Conservation (phyloP, 2,888 invertebrate genomes). For the Bruchidius siliquastri region DNA sequence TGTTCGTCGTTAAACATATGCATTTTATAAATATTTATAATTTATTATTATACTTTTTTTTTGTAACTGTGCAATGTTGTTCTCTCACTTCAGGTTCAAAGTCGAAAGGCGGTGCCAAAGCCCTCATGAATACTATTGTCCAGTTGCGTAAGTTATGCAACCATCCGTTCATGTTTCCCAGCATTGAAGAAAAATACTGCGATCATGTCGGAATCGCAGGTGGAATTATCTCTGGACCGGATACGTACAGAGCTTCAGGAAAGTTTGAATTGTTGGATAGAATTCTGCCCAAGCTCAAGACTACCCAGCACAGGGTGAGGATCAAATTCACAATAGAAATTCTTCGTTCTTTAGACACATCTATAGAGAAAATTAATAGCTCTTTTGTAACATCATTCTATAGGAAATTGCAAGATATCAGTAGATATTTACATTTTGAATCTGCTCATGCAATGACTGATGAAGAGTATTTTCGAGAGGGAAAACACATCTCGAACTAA, state of each 20-base stretch:
- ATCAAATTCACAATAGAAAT: not conserved
- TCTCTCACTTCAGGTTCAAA: conserved; percentile 7
- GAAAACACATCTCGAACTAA: too few species aligned
- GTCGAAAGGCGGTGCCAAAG: conserved; percentile 91
- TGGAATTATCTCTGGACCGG: conserved; percentile 78
- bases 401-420: too few species aligned
- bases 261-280: conserved; percentile 97
- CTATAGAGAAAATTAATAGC: too few species aligned
- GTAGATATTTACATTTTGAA: too few species aligned
- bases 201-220: conserved; percentile 78
- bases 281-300: conserved; percentile 91
- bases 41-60: too few species aligned
- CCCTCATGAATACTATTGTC: conserved; percentile 98
- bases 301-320: conserved; percentile 79
- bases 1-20: too few species aligned
- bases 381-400: too few species aligned
- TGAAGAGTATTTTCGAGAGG: too few species aligned
- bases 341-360: too few species aligned
- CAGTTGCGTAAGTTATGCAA: conserved; percentile 98
- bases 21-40: too few species aligned
- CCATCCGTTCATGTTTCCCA: conserved; percentile 99
- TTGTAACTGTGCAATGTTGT: too few species aligned
- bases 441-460: too few species aligned
- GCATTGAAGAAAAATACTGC: conserved; percentile 95
- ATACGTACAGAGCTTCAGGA: conserved; percentile 90